A percentile compares a stretch with the other conserved stretches of the same genome.
Evolutionary conservation across 2,888 invertebrate species (phyloP).

Genomic region (Mylabris sibirica): DNA sequence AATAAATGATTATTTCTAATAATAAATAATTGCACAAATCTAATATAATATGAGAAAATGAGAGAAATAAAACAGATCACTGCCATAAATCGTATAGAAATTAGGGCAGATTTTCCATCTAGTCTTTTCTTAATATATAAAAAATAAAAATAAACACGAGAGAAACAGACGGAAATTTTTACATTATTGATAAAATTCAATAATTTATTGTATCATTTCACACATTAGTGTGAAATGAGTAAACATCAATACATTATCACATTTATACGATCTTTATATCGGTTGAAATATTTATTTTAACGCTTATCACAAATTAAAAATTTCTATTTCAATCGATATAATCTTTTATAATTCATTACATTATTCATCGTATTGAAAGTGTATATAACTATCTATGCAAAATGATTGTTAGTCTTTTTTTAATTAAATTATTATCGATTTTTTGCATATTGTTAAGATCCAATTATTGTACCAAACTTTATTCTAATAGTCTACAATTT

Average conservation of each 20-base stretch:
- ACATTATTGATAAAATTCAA: conserved; percentile 27
- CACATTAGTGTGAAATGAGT: conserved; percentile 34
- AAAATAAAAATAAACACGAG: not conserved
- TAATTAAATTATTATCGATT: conserved; percentile 39
- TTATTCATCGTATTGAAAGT: conserved; percentile 39
- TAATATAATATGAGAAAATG: conserved; percentile 39
- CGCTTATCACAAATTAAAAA: not conserved
- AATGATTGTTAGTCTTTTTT: conserved; percentile 39
- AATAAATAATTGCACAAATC: conserved; percentile 52
- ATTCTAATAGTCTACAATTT: conserved; percentile 20
- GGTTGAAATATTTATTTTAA: not conserved
- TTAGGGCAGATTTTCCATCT: conserved; percentile 57
- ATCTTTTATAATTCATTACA: conserved; percentile 21
- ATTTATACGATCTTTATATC: too few species aligned
- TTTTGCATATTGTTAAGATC: conserved; percentile 49
- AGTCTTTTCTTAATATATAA: conserved; percentile 29
- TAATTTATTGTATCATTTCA: conserved; percentile 26
- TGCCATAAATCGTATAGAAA: conserved; percentile 56
- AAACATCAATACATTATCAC: conserved; percentile 27
- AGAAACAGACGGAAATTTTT: conserved; percentile 36
- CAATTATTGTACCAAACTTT: conserved; percentile 41
- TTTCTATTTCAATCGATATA: not conserved
- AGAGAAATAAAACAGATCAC: conserved; percentile 48
- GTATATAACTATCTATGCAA: conserved; percentile 43
- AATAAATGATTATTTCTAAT: conserved; percentile 10